Percentiles rank a stretch among this genome's conserved stretches.
Conservation (phyloP, 2,113 vertebrate species). For the Pterocles burchelli region DNA sequence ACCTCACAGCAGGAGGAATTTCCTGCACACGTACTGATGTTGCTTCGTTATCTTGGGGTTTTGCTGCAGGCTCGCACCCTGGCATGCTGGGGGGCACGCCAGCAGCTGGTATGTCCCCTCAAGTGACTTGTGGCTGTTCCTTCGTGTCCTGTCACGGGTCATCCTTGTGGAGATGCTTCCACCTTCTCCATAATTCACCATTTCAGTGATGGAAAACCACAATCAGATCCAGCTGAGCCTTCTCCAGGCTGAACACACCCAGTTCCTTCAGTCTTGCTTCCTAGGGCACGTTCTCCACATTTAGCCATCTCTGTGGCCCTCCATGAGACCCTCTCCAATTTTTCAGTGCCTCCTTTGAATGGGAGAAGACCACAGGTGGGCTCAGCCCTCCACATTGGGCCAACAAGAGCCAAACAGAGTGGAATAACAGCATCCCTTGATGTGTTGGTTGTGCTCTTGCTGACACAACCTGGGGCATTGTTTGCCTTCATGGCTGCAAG, state of each 20-base stretch:
- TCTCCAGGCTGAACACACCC: not conserved
- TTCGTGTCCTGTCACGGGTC: not conserved
- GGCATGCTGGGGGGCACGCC: not conserved
- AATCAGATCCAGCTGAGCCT: not conserved
- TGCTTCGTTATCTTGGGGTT: not conserved
- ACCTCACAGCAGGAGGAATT: not conserved
- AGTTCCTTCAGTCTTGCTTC: not conserved
- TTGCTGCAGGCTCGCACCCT: not conserved
- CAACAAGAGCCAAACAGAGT: no score
- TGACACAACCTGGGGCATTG: not conserved
- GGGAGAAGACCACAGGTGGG: not conserved
- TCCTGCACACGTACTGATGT: not conserved
- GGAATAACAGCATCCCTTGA: no score
- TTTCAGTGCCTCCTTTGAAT: not conserved
- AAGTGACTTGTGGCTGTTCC: rapidly evolving
- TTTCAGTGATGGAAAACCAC: not conserved
- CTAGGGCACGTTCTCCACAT: not conserved
- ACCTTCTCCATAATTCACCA: not conserved
- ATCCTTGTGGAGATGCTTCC: not conserved
- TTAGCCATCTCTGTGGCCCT: no score
- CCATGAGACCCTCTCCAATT: not conserved
- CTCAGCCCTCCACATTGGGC: not conserved
- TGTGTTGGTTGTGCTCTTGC: not conserved
- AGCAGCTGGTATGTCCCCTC: not conserved
- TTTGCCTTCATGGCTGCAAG: not conserved